Percentiles rank a stretch among this genome's conserved stretches.
Evolutionary conservation across 2,797 vertebrate genomes (phyloP).

Genomic region (Dicrostonyx torquatus): DNA sequence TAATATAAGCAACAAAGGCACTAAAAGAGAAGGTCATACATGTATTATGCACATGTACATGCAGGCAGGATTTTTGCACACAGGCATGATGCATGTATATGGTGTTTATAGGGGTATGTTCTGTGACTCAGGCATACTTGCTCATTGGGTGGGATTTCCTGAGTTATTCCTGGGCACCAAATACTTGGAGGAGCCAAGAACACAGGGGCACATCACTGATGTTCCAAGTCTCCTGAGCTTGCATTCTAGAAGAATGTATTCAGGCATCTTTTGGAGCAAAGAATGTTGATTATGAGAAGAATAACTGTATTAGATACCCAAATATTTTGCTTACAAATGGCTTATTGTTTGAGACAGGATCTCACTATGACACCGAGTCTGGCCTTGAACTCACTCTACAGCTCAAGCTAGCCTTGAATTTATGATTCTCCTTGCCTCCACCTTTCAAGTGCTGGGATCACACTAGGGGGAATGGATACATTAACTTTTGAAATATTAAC

Average conservation of each 20-base stretch:
- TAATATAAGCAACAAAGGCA: background rate
- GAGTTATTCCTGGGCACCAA: background rate
- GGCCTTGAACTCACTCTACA: background rate
- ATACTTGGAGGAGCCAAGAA: background rate
- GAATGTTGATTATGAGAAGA: background rate
- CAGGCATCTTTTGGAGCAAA: background rate
- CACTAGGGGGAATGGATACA: background rate
- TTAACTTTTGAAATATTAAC: background rate
- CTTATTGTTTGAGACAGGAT: background rate
- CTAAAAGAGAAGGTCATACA: background rate
- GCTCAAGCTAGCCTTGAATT: background rate
- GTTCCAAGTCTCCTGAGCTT: background rate
- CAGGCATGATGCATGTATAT: too few species aligned
- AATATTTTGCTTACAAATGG: background rate
- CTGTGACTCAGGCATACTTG: background rate
- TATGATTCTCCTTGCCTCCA: background rate
- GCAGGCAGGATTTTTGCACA: background rate
- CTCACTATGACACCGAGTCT: background rate
- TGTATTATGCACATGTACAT: background rate
- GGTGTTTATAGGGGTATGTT: accelerated
- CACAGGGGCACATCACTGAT: accelerated
- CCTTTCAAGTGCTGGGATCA: background rate
- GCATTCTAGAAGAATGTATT: background rate
- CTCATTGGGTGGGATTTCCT: too few species aligned
- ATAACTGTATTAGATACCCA: background rate